Conservation (phyloP, 1,140 invertebrate species). For the Drosophila ficusphila region DNA sequence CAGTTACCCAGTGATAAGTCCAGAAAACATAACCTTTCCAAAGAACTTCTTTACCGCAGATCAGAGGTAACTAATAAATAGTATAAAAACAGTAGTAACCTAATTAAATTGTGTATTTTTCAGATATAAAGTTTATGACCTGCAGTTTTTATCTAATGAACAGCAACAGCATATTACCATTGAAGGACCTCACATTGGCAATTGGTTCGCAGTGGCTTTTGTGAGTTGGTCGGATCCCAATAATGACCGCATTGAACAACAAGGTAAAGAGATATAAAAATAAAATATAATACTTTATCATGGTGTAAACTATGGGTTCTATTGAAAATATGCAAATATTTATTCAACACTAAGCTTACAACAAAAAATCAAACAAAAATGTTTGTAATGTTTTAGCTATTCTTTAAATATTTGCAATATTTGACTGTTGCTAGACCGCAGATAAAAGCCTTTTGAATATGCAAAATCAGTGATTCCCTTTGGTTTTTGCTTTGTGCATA, state of each 20-base stretch:
- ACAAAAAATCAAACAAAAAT: not conserved
- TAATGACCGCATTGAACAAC: slow-evolving; percentile 88
- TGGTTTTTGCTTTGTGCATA: not conserved
- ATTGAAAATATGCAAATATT: not conserved
- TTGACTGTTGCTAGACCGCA: not conserved
- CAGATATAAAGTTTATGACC: slow-evolving; percentile 59
- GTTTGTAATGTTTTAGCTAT: not conserved
- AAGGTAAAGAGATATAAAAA: slow-evolving; percentile 85
- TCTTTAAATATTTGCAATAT: not conserved
- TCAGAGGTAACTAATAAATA: slow-evolving; percentile 43
- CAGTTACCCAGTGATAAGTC: slow-evolving; percentile 90
- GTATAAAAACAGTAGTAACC: not conserved
- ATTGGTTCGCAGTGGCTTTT: slow-evolving; percentile 92
- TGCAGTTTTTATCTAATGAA: slow-evolving; percentile 85
- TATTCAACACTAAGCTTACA: not conserved
- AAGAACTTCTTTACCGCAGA: slow-evolving; percentile 86
- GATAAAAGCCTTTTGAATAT: slow-evolving; percentile 5
- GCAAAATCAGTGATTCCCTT: not conserved
- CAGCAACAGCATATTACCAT: slow-evolving; percentile 85
- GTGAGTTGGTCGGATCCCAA: slow-evolving; percentile 90
- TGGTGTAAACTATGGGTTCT: not conserved
- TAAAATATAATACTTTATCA: not conserved
- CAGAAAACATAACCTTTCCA: slow-evolving; percentile 89
- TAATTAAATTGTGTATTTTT: not conserved
- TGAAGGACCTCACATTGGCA: slow-evolving; percentile 88